phyloP scores from a whole-genome alignment of 2,888 invertebrate genomes.

The Acleris literana region DNA sequence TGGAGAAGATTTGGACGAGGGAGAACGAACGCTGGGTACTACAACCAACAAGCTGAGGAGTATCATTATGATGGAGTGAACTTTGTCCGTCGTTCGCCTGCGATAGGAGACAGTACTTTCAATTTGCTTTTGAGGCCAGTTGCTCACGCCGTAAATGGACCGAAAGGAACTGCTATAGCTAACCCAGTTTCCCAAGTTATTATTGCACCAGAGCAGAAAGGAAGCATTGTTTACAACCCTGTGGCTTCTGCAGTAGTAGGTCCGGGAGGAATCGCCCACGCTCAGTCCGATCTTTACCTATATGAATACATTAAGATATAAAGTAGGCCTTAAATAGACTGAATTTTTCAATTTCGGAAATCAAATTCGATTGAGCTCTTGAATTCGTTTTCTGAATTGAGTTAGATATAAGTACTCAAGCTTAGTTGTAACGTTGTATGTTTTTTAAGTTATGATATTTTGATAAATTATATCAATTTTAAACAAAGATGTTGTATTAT shows the following conservation, averaged over 20 bases:
- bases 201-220: conserved; percentile 83
- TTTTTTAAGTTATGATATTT: conserved; percentile 10
- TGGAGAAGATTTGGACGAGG: conserved; percentile 48
- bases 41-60: conserved; percentile 46
- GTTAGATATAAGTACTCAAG: background rate
- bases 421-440: background rate
- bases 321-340: conserved; percentile 24
- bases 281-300: conserved; percentile 87
- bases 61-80: conserved; percentile 63
- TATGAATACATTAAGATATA: conserved; percentile 59
- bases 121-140: conserved; percentile 82
- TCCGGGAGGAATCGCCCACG: conserved; percentile 90
- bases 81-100: conserved; percentile 55
- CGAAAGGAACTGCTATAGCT: conserved; percentile 87
- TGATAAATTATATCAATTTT: background rate
- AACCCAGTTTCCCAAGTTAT: conserved; percentile 87
- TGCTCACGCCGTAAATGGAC: conserved; percentile 86
- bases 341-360: conserved; percentile 50
- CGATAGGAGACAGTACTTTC: conserved; percentile 53
- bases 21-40: conserved; percentile 43
- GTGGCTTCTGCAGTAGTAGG: conserved; percentile 88
- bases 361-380: conserved; percentile 67
- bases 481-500: conserved; percentile 1
- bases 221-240: conserved; percentile 86
- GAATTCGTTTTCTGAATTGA: conserved; percentile 68